Evolutionary conservation across 2,888 invertebrate genomes (phyloP).

Genomic region (Chalcosyrphus nemorum): DNA sequence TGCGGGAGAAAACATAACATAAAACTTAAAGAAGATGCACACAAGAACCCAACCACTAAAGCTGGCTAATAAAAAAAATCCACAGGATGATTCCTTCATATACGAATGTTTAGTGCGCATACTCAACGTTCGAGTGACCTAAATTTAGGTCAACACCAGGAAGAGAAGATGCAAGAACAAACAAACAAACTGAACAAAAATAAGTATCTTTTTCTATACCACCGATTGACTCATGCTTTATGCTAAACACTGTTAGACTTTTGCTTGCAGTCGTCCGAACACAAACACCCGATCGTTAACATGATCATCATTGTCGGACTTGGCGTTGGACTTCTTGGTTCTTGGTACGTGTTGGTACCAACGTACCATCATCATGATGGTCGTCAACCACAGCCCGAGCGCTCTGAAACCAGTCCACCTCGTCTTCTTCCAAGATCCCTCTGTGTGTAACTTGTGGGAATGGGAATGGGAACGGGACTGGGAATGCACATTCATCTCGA

Average conservation of each 20-base stretch:
- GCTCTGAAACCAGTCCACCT: constrained; percentile 70
- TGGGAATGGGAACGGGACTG: constrained; percentile 54
- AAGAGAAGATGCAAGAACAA: constrained; percentile 74
- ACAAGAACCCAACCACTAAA: constrained; percentile 4
- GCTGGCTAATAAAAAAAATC: no score
- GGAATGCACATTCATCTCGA: constrained; percentile 62
- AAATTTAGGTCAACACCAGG: constrained; percentile 79
- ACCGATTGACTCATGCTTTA: constrained; percentile 51
- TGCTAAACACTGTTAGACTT: constrained; percentile 45
- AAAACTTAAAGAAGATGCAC: background rate
- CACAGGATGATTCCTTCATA: constrained; percentile 52
- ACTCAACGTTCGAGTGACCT: constrained; percentile 76
- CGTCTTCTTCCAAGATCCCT: constrained; percentile 36
- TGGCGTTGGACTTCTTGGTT: constrained; percentile 53
- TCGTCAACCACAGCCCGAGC: constrained; percentile 54
- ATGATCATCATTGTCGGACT: constrained; percentile 52
- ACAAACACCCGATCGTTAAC: constrained; percentile 32
- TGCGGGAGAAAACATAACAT: background rate
- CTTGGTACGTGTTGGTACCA: constrained; percentile 71
- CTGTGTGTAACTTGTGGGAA: no score
- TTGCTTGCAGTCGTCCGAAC: constrained; percentile 3
- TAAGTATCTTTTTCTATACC: background rate
- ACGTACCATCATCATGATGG: constrained; percentile 11
- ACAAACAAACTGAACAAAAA: no score
- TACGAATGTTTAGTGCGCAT: constrained; percentile 12